A percentile compares a stretch with the other conserved stretches of the same genome.
Evolutionary conservation across 2,113 vertebrate genomes (phyloP).

Genomic region (Scomber japonicus): DNA sequence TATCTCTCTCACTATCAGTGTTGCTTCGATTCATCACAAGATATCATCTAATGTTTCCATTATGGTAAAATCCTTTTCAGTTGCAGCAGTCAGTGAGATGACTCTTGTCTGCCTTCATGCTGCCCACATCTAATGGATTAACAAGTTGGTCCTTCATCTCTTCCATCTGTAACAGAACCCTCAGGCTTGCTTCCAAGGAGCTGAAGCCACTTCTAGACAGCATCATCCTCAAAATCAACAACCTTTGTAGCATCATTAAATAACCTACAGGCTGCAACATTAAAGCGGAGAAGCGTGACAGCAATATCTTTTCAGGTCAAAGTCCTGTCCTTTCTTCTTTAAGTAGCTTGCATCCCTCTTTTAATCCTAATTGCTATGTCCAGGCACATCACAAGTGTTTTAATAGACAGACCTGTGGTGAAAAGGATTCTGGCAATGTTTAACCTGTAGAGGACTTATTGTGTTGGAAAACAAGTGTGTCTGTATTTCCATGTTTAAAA

Average conservation of each 20-base stretch:
- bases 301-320: slow-evolving; percentile 24
- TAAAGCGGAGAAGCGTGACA: slow-evolving; percentile 43
- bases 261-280: slow-evolving; percentile 31
- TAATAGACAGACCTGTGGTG: slow-evolving; percentile 40
- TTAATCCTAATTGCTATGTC: slow-evolving; percentile 39
- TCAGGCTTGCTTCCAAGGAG: slow-evolving; percentile 21
- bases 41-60: background rate
- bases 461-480: slow-evolving; percentile 18
- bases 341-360: slow-evolving; percentile 24
- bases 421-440: slow-evolving; percentile 42
- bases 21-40: slow-evolving; percentile 27
- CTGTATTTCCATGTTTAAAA: slow-evolving; percentile 32
- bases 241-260: slow-evolving; percentile 39
- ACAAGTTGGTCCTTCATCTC: slow-evolving; percentile 38
- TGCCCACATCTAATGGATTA: slow-evolving; percentile 5
- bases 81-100: background rate
- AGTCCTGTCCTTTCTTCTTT: slow-evolving; percentile 18
- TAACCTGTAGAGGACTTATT: slow-evolving; percentile 15
- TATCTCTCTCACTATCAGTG: slow-evolving; percentile 17
- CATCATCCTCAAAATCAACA: slow-evolving; percentile 45
- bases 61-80: slow-evolving; percentile 8
- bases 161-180: slow-evolving; percentile 39
- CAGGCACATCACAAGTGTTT: slow-evolving; percentile 36
- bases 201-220: slow-evolving; percentile 21
- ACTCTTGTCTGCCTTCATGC: slow-evolving; percentile 6